A percentile compares a stretch with the other conserved stretches of the same genome.
Evolutionary conservation across 2,888 invertebrate genomes (phyloP).

Genomic region (Odontocolon sp.): DNA sequence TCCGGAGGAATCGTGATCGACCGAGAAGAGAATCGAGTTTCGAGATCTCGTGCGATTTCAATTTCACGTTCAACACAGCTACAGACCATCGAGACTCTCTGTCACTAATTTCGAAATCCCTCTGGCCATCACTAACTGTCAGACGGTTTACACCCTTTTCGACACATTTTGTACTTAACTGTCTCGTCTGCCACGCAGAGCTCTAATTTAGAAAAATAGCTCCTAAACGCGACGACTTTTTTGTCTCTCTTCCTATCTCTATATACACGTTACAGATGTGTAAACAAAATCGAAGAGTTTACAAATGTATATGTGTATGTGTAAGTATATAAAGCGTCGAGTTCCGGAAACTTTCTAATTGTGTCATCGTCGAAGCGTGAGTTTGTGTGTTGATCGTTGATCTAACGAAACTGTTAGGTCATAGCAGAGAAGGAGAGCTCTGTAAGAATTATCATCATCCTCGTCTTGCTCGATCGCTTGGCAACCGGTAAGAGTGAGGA

Average conservation of each 20-base stretch:
- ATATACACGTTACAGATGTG: no score
- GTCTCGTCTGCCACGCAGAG: not conserved
- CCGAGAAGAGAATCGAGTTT: not conserved
- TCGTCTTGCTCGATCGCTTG: not conserved
- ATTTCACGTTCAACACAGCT: constrained; percentile 13
- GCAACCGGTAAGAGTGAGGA: constrained; percentile 5
- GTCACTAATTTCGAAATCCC: constrained; percentile 22
- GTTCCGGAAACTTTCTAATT: constrained; percentile 58
- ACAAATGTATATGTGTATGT: not conserved
- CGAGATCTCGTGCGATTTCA: constrained; percentile 13
- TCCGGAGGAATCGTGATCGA: constrained; percentile 13
- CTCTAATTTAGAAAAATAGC: not conserved
- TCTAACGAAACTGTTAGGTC: constrained; percentile 57
- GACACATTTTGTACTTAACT: not conserved
- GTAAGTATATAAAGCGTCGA: not conserved
- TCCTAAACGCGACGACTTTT: not conserved
- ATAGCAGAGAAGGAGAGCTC: constrained; percentile 25
- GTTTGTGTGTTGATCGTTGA: not conserved
- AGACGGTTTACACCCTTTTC: not conserved
- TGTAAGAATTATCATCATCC: constrained; percentile 1
- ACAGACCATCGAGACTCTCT: no score
- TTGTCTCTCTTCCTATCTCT: no score
- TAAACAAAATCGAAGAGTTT: not conserved
- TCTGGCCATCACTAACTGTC: constrained; percentile 15
- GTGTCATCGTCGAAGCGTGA: constrained; percentile 41